Base-by-base conservation (phyloP, 2,888 invertebrate genomes). In the Arctia plantaginis region DNA sequence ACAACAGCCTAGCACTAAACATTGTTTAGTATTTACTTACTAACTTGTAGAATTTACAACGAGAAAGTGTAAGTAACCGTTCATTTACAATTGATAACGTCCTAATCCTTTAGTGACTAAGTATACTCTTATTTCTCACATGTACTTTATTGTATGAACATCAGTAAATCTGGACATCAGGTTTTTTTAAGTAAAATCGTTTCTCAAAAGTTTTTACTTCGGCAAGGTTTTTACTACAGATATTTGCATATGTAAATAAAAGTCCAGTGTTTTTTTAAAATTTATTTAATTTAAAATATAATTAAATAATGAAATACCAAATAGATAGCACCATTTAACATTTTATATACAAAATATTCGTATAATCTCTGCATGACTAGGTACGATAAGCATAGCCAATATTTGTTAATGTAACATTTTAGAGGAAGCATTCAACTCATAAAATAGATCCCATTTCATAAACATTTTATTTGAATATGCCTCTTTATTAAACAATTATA, bases 271-370 rank as follows among this genome's bases (percentile, higher is more conserved):
- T 10, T 91, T 90, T 82, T 88, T 83, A 89, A 87, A 88, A 89
- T 94, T 94, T 93, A 93, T 93, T 93, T 88, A 85, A 90, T 90
- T 82, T 90, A 91, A 89, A 90, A 90, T 90, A 91, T 91, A 91
- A 90, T 93, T 90, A 92, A 88, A 92, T 89, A 91, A 91, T 91
- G 88, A 89, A 89, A 85, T 86, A 90, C 88, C 87, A 90, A 88
- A 90, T 92, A 84, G 86, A 89, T 85, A 86, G 89, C 85, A 82
- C 85, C 80, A 84, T 89, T 91, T 89, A 90, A 90, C 88, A 88
- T 92, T 93, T 94, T 95, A 95, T 95, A 89, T 95, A 95, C 95
- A 95, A 93, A 94, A 93, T 92, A 94, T 89, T 92, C 87, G 85
- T 86, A 82, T 90, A 91, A 92, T 93, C 91, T 93, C 88, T 90